Conservation (phyloP, 2,888 invertebrate genomes). For the Cybosia mesomella region DNA sequence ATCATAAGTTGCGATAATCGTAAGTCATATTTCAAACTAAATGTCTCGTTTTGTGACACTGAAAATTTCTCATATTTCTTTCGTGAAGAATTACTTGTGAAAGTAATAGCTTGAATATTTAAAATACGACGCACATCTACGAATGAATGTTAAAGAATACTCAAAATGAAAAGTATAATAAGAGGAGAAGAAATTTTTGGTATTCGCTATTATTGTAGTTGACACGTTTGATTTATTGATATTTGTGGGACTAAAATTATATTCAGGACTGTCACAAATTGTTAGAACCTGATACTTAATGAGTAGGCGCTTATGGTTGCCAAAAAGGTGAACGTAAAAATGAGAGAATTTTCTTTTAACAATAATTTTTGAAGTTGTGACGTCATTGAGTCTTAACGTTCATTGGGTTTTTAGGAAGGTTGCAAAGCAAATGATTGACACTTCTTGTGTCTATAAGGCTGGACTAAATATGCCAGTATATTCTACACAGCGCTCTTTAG, state of each 20-base stretch:
- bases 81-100: not conserved
- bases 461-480: no score
- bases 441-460: no score
- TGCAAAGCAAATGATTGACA: no score
- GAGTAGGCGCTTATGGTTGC: no score
- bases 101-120: conserved; percentile 8
- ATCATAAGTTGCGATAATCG: conserved; percentile 12
- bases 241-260: not conserved
- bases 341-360: no score
- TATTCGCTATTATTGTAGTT: not conserved
- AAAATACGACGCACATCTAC: not conserved
- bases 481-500: no score
- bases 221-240: not conserved
- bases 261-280: not conserved
- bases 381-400: no score
- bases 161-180: not conserved
- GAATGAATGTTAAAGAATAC: not conserved
- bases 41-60: conserved; percentile 16
- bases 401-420: no score
- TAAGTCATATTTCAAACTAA: conserved; percentile 18
- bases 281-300: no score
- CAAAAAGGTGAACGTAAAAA: no score
- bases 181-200: no score
- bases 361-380: no score
- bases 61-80: conserved; percentile 9